Percentiles rank a stretch among this genome's conserved stretches.
Evolutionary conservation across 1,140 invertebrate species (phyloP).

Genomic region (Eubasilissa regina): DNA sequence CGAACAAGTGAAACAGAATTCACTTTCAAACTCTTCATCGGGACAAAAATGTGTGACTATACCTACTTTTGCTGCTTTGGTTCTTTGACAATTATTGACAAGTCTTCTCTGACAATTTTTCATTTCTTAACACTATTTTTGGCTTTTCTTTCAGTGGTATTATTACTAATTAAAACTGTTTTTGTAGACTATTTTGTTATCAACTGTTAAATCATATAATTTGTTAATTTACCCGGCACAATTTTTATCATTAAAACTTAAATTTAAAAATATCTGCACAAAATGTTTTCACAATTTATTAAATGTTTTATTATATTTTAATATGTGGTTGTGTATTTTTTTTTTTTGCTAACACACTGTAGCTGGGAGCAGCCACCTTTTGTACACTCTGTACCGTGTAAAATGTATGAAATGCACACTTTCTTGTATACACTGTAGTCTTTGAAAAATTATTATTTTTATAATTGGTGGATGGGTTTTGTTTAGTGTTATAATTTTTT

Average conservation of each 20-base stretch:
- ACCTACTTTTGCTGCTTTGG: too few relatives aligned
- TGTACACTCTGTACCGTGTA: constrained; percentile 67
- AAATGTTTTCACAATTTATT: too few relatives aligned
- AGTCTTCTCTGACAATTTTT: too few relatives aligned
- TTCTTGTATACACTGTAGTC: neutral
- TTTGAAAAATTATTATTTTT: neutral
- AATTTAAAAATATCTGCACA: neutral
- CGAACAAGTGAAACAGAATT: too few relatives aligned
- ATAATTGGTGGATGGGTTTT: neutral
- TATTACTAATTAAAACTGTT: neutral
- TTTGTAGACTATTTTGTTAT: neutral
- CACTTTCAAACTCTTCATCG: too few relatives aligned
- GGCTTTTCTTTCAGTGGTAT: too few relatives aligned
- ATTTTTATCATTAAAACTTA: neutral
- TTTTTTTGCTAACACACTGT: constrained; percentile 34
- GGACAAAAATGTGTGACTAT: too few relatives aligned
- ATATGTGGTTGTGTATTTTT: neutral
- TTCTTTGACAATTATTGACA: too few relatives aligned
- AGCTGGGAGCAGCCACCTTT: constrained; percentile 65
- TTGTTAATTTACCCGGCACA: neutral
- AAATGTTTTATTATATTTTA: constrained; percentile 9
- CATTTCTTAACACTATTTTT: too few relatives aligned
- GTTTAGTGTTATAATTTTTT: neutral
- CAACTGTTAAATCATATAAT: neutral
- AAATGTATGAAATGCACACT: constrained; percentile 63